Base-by-base conservation (phyloP, 2,113 vertebrate species). In the Capra hircus region DNA sequence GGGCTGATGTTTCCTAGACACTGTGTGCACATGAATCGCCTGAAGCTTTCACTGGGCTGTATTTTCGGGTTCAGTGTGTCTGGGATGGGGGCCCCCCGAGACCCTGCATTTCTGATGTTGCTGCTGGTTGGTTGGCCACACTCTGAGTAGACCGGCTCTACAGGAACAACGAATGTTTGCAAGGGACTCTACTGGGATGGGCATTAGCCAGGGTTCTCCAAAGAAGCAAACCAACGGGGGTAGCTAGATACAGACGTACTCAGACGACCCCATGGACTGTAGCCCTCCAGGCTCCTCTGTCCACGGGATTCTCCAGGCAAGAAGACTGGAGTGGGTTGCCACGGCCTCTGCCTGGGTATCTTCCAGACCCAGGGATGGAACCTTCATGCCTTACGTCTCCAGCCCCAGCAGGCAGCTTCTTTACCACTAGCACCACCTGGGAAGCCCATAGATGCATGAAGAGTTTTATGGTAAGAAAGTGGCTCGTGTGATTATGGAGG, bases 91-190 rank as follows among this genome's bases (percentile, higher is more conserved):
- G 0, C 7, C 10, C 1, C 30, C 30, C 2, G 2, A 59, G 53
- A 25, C 25, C 2, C 4, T 23, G 30, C 4, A 1, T 13, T 85
- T 87, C 30, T 57, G 85, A 14, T 1, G 12, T 3, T 23, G 30
- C 16, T 45, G 17, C 40, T 25, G 33, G 5, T 8, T 53, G 0
- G 1, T 0, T 1, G 16, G 10, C 52, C 50, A 27, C 1, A 10
- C 23, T 21, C 10, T 21, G 30, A 71, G 57, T 23, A 12, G 25
- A 9, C 25, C 7, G 74, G 21, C 21, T 16, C 10, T 6, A 45
- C 55, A 40, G 5, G 55, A 55, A 53, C 23, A 5, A 0, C 1
- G 33, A 45, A 40, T 53, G 80, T n/a, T 6, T 43, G 14, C 15
- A 77, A 50, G 7, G 60, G 48, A 40, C 57, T 50, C 8, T 14